These are phyloP conservation scores for Zoroaster sp. DNA, from an alignment of 53 echinoderm and acorn worm genomes.

Conservation along the genomic window DNA sequence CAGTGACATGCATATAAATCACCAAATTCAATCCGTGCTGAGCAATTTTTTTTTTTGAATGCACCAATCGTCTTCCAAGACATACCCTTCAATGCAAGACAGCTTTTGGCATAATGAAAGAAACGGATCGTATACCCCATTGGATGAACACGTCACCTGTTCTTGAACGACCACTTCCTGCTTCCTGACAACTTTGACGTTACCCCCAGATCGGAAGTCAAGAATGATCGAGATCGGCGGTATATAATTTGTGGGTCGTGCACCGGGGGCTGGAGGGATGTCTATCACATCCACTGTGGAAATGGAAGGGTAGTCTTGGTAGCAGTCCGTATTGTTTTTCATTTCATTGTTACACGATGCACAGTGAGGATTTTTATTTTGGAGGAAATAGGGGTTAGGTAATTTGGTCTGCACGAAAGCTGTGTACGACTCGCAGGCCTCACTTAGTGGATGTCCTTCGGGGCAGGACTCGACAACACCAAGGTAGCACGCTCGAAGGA, in stretches of 20 bases:
- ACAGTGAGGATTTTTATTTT: slow-evolving; percentile 23
- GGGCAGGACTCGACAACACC: neutral
- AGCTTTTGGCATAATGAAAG: neutral
- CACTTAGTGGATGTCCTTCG: neutral
- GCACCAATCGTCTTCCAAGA: neutral
- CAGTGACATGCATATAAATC: neutral
- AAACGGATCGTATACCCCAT: slow-evolving; percentile 45
- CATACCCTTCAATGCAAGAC: neutral
- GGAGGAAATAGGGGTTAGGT: neutral
- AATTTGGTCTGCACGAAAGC: neutral
- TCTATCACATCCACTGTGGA: neutral
- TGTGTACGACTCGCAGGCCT: slow-evolving; percentile 7
- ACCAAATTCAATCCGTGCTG: neutral
- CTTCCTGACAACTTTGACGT: slow-evolving; percentile 29
- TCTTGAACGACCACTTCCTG: neutral
- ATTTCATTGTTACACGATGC: neutral
- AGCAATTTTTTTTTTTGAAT: neutral
- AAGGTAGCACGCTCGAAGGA: neutral
- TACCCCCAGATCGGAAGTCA: slow-evolving; percentile 47
- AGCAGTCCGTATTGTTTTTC: neutral
- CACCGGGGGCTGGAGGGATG: neutral
- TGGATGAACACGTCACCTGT: neutral
- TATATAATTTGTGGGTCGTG: neutral
- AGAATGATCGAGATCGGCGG: slow-evolving; percentile 50
- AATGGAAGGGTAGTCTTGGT: neutral